Evolutionary conservation across 2,797 vertebrate genomes (phyloP).

Genomic region (Crocodylus rhombifer): DNA sequence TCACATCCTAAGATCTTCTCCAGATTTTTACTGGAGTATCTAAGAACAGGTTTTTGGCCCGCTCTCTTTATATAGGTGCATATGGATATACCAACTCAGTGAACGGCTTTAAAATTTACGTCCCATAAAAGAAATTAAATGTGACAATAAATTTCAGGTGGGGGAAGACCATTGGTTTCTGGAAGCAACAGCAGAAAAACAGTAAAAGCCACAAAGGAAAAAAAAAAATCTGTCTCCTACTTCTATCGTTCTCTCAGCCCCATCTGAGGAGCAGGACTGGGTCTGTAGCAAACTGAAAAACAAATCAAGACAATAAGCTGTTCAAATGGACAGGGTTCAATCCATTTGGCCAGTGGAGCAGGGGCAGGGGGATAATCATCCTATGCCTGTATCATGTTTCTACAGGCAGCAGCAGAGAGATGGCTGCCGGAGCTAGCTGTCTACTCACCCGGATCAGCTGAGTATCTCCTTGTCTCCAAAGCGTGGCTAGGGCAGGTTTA

Average conservation of each 20-base stretch:
- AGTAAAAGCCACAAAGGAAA: neutral
- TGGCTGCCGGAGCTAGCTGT: neutral
- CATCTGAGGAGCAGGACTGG: neutral
- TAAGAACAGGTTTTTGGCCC: neutral
- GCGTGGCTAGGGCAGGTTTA: neutral
- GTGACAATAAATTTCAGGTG: neutral
- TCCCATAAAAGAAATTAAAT: neutral
- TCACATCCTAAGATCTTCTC: neutral
- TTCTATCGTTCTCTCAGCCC: neutral
- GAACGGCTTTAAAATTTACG: slow-evolving; percentile 9
- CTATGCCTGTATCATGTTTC: fast-evolving
- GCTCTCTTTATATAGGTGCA: neutral
- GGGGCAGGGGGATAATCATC: neutral
- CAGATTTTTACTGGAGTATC: neutral
- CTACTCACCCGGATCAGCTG: fast-evolving
- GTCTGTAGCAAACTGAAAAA: neutral
- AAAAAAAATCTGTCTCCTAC: neutral
- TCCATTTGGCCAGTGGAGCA: neutral
- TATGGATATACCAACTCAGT: neutral
- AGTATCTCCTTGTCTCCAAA: neutral
- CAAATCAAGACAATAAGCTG: neutral
- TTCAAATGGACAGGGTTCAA: neutral
- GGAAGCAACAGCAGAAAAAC: neutral
- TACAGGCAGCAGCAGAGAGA: neutral
- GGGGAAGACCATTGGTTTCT: neutral